Evolutionary conservation across 1,140 invertebrate genomes (phyloP), one percentile per base, ranked within the genome.

Genomic region (Caenorhabditis briggsae): DNA sequence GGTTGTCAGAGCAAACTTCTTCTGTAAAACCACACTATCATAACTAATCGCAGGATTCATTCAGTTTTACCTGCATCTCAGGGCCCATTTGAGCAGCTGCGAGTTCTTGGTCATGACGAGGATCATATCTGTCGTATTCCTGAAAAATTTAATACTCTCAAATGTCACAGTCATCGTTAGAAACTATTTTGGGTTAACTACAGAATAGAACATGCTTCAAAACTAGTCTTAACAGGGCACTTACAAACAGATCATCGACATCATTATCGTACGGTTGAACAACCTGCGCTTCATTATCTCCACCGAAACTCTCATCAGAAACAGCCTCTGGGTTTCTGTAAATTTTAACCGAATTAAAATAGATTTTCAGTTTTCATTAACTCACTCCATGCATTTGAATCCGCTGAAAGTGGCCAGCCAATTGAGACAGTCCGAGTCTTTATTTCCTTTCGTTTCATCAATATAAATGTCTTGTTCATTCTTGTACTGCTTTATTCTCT

Each of bases 321-420:
- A 61, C 23, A 12, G 20, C 0, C 3, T 25, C 59, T 9, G 11
- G 59, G n/a, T 61, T 61, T 9, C 59, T 61, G 59, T 25, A 61
- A 11, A 61, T 18, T 33, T 12, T 7, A 20, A n/a, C n/a, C n/a
- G n/a, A 2, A n/a, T 58, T 12, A 12, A 20, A 25, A 25, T 33
- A 11, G 8, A 20, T 12, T 9, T 11, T 25, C 18, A 33, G 8
- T 1, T 11, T 20, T 11, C 12, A 23, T 20, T 8, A n/a, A 46
- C 70, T 78, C 11, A 78, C 70, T 78, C 70, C 70, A 78, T 78
- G 46, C 70, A 78, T 23, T n/a, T 78, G 70, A 78, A 78, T 25
- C 70, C 70, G 23, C 70, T 78, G 70, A 78, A 78, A 23, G 70
- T 18, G 2, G 41, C 2, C 3, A 78, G 33, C 70, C 70, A 78